A percentile compares a stretch with the other conserved stretches of the same genome.
Evolutionary conservation across 2,888 invertebrate genomes (phyloP).

Genomic region (Euphydryas editha): DNA sequence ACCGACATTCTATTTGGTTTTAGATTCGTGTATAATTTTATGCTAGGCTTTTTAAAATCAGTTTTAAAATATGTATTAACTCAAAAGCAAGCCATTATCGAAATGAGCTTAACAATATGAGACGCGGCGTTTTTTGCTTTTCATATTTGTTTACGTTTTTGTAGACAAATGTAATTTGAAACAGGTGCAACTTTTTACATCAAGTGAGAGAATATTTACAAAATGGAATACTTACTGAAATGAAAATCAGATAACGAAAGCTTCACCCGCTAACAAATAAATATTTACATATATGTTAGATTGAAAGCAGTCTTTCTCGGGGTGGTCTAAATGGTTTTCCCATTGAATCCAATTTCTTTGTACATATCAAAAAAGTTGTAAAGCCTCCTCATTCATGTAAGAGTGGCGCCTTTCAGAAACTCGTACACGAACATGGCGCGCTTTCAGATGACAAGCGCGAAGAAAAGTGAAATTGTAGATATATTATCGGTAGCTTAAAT

Average conservation of each 20-base stretch:
- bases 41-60: neutral
- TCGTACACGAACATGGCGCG: constrained; percentile 29
- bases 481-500: constrained; percentile 6
- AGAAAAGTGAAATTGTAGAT: constrained; percentile 32
- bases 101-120: constrained; percentile 27
- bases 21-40: neutral
- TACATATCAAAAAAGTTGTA: constrained; percentile 55
- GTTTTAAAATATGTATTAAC: constrained; percentile 13
- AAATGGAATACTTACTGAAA: constrained; percentile 46
- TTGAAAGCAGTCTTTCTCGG: constrained; percentile 45
- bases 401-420: constrained; percentile 59
- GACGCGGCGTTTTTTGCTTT: constrained; percentile 22
- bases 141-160: constrained; percentile 35
- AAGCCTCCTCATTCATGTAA: constrained; percentile 59
- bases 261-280: constrained; percentile 53
- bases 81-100: constrained; percentile 19
- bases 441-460: constrained; percentile 35
- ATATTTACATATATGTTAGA: constrained; percentile 52
- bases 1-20: no score
- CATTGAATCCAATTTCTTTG: constrained; percentile 52
- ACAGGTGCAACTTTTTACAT: constrained; percentile 8
- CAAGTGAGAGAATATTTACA: constrained; percentile 28
- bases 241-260: constrained; percentile 48
- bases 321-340: constrained; percentile 48
- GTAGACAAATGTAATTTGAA: constrained; percentile 38